Evolutionary conservation across 2,888 invertebrate species (phyloP).

Genomic region (Microdon myrmicae): DNA sequence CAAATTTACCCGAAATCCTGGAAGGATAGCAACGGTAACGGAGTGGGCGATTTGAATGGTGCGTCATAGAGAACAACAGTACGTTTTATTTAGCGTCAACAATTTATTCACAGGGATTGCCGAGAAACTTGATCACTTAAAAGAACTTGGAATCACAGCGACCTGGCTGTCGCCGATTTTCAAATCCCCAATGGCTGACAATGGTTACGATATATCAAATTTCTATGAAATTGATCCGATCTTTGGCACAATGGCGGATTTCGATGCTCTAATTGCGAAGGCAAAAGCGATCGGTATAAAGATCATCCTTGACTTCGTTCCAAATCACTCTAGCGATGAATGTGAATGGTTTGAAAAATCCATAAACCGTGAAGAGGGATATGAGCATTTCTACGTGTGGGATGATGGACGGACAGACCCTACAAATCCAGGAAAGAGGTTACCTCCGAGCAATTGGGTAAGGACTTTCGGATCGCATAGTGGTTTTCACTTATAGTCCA

Average conservation of each 20-base stretch:
- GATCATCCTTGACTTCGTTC: constrained; percentile 74
- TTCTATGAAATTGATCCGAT: constrained; percentile 74
- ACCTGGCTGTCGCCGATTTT: constrained; percentile 81
- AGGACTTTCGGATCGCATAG: not conserved
- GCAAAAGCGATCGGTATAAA: constrained; percentile 69
- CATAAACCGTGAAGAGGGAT: constrained; percentile 71
- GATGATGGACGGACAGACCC: constrained; percentile 69
- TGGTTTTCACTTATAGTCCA: not conserved
- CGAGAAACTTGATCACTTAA: constrained; percentile 72
- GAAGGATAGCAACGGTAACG: constrained; percentile 83
- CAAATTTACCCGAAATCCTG: constrained; percentile 89
- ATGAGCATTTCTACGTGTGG: constrained; percentile 83
- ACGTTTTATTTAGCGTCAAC: not conserved
- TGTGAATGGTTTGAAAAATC: constrained; percentile 88
- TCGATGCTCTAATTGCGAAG: constrained; percentile 71
- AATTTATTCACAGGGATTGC: constrained; percentile 68
- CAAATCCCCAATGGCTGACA: constrained; percentile 79
- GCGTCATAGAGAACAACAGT: constrained; percentile 41
- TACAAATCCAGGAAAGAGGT: constrained; percentile 39
- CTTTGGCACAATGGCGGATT: constrained; percentile 74
- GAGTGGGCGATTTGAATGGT: constrained; percentile 86
- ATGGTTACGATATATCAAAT: constrained; percentile 81
- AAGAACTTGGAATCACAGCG: constrained; percentile 74
- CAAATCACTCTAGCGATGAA: constrained; percentile 81
- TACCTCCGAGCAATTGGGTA: constrained; percentile 61